These are phyloP conservation scores for Poecilia gillii DNA, from an alignment of 2,797 vertebrate genomes.

Conservation along the genomic window DNA sequence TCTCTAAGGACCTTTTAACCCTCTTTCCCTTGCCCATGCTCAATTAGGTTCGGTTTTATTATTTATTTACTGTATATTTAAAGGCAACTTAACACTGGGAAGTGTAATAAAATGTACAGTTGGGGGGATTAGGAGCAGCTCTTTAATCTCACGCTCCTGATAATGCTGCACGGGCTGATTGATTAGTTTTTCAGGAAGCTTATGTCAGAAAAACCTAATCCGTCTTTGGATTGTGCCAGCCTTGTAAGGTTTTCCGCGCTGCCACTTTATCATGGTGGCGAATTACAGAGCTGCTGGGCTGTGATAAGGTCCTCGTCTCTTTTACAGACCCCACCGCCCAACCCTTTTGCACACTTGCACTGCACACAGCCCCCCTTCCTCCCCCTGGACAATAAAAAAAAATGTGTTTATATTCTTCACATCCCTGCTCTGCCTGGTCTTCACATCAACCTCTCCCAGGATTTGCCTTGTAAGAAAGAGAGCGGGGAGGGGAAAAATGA, in stretches of 20 bases:
- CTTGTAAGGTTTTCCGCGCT: constrained; percentile 90
- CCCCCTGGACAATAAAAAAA: constrained; percentile 85
- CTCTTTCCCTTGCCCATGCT: constrained; percentile 66
- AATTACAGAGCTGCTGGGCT: constrained; percentile 92
- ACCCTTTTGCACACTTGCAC: constrained; percentile 58
- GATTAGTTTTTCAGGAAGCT: constrained; percentile 96
- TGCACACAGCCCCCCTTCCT: constrained; percentile 44
- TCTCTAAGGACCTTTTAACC: constrained; percentile 74
- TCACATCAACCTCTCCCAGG: constrained; percentile 79
- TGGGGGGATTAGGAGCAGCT: constrained; percentile 87
- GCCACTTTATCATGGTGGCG: constrained; percentile 92
- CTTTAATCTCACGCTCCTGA: constrained; percentile 89
- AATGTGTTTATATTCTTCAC: constrained; percentile 90
- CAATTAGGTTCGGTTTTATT: constrained; percentile 80
- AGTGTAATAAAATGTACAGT: constrained; percentile 89
- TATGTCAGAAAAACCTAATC: constrained; percentile 97
- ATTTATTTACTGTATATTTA: constrained; percentile 83
- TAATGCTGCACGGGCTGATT: constrained; percentile 91
- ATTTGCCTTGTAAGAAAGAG: constrained; percentile 75
- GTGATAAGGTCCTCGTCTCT: constrained; percentile 91
- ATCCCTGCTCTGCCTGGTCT: constrained; percentile 81
- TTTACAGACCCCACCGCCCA: constrained; percentile 77
- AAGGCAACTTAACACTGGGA: constrained; percentile 76
- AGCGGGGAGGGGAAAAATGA: constrained; percentile 16
- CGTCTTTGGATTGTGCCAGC: constrained; percentile 92